Percentiles rank a stretch among this genome's conserved stretches.
phyloP scores from a whole-genome alignment of 2,113 vertebrate genomes.

The Pedetes capensis region DNA sequence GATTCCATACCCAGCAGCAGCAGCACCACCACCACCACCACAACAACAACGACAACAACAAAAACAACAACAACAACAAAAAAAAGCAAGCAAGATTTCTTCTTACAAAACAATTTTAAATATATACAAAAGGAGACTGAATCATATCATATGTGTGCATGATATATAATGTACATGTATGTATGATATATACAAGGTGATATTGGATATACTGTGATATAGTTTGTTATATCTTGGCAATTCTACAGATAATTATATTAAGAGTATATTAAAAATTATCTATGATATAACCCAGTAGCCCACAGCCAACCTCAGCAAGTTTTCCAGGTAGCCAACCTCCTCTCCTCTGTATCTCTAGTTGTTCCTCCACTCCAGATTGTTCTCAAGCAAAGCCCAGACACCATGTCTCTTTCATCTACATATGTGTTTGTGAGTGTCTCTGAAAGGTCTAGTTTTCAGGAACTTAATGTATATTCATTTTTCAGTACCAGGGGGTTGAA shows the following conservation, averaged over 20 bases:
- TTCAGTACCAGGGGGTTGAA: too few relatives aligned
- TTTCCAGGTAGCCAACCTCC: rapidly evolving
- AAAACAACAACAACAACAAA: too few relatives aligned
- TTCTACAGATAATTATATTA: background rate
- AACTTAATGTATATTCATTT: too few relatives aligned
- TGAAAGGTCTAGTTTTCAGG: too few relatives aligned
- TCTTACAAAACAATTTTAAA: background rate
- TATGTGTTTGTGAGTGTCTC: too few relatives aligned
- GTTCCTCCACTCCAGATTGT: background rate
- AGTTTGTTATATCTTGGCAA: too few relatives aligned
- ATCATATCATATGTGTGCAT: background rate
- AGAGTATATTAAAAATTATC: background rate
- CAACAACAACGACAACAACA: too few relatives aligned
- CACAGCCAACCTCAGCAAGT: background rate
- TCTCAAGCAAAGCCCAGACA: background rate
- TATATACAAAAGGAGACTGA: background rate
- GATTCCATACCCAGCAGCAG: background rate
- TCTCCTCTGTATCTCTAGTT: background rate
- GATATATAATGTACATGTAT: background rate
- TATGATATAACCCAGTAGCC: too few relatives aligned
- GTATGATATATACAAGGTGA: background rate
- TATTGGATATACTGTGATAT: too few relatives aligned
- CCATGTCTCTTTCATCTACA: background rate
- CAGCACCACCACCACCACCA: too few relatives aligned
- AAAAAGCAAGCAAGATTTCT: background rate